A percentile compares a stretch with the other conserved stretches of the same genome.
Evolutionary conservation across 2,888 invertebrate genomes (phyloP).

Genomic region (Xestoiulus laeticollis): DNA sequence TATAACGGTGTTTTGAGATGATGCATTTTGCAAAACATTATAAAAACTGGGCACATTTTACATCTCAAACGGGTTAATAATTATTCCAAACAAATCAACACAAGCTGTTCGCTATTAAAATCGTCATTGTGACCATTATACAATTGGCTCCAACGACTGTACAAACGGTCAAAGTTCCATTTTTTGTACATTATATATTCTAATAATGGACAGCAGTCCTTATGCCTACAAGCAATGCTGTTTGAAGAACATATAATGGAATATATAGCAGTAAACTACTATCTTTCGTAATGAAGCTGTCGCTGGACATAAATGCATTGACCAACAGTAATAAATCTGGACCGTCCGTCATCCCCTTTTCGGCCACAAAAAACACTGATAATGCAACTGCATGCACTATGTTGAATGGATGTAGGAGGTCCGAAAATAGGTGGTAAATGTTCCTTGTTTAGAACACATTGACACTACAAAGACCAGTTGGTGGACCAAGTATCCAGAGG

Average conservation of each 20-base stretch:
- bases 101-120: background rate
- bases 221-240: background rate
- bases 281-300: background rate
- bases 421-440: too few relatives aligned
- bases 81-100: background rate
- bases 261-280: background rate
- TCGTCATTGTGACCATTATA: background rate
- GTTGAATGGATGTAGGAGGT: too few relatives aligned
- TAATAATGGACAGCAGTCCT: background rate
- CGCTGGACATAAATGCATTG: background rate
- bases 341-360: background rate
- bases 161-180: background rate
- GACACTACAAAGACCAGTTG: too few relatives aligned
- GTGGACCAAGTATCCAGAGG: too few relatives aligned
- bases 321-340: background rate
- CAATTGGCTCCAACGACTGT: background rate
- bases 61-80: background rate
- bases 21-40: too few relatives aligned
- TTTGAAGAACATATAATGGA: background rate
- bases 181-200: background rate
- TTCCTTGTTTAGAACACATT: too few relatives aligned
- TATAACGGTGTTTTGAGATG: too few relatives aligned
- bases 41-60: too few relatives aligned
- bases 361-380: background rate
- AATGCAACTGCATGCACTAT: background rate